Evolutionary conservation across 2,113 vertebrate genomes (phyloP), one percentile per base, ranked within the genome.

Genomic region (Aleadryas rufinucha): DNA sequence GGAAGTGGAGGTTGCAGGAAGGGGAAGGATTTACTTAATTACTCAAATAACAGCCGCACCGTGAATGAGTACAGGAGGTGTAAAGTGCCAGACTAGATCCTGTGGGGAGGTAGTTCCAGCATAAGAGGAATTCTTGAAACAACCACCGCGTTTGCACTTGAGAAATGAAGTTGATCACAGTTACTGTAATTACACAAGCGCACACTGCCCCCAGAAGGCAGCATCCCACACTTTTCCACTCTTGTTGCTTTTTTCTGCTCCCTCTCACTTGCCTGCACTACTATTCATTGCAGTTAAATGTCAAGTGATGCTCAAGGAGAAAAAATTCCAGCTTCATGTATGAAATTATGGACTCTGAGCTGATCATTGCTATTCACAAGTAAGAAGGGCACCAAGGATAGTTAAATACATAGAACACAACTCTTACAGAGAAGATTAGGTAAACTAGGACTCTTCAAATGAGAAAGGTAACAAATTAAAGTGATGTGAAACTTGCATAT

Each of bases 161-260:
- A 74, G 75, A 80, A 85, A 47, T 16, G 31, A 39, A 74, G 45
- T 9, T 42, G 39, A n/a, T 1, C 41, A 2, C 15, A 82, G 61
- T 60, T 50, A 10, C 59, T 57, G 66, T 23, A 49, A 49, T 94
- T 90, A 92, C 61, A 95, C 63, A n/a, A 69, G 88, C 10, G 0
- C 70, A 95, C 59, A 95, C 82, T 96, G 96, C 95, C 96, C 88
- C 88, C 94, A 76, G 30, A 60, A 88, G 96, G 96, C 94, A 93
- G 63, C 70, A 91, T 41, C 90, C 49, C n/a, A 19, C 59, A 80
- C 37, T 85, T 59, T 18, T 3, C 74, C 20, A 37, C 33, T 91
- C 61, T 6, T 23, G 24, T 6, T 74, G 57, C 35, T 81, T 59
- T 78, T 84, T 88, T 10, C 72, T 2, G 1, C 31, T 50, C 23